These are phyloP conservation scores for Macropis europaea DNA, from an alignment of 2,888 invertebrate species.

Conservation along the genomic window DNA sequence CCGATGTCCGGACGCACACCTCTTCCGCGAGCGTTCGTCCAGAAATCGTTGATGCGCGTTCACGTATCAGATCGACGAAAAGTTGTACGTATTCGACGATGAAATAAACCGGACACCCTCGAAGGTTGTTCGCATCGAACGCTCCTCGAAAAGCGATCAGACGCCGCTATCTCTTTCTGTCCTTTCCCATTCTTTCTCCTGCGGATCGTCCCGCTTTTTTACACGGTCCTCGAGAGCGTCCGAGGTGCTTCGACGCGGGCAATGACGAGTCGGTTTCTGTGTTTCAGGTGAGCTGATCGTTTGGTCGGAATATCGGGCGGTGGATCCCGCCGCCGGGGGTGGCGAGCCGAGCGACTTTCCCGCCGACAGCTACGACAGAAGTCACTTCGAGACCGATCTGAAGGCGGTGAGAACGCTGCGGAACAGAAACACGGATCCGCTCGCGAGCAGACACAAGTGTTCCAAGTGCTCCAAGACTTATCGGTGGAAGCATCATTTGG, in stretches of 20 bases:
- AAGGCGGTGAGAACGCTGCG: slow-evolving; percentile 2
- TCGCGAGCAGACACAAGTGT: slow-evolving; percentile 57
- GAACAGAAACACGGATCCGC: slow-evolving; percentile 2
- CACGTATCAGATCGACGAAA: too few relatives aligned
- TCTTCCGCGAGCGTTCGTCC: too few relatives aligned
- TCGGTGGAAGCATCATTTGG: slow-evolving; percentile 69
- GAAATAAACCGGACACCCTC: slow-evolving; percentile 1
- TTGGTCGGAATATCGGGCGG: slow-evolving; percentile 63
- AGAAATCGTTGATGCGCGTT: too few relatives aligned
- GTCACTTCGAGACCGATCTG: background rate
- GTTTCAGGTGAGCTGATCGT: slow-evolving; percentile 66
- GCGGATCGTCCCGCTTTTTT: background rate
- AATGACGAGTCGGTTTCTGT: slow-evolving; percentile 55
- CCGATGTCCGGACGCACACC: background rate
- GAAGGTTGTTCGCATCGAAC: too few relatives aligned
- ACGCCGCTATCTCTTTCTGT: too few relatives aligned
- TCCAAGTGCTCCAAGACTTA: slow-evolving; percentile 67
- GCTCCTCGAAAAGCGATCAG: too few relatives aligned
- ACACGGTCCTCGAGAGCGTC: background rate
- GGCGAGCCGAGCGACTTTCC: slow-evolving; percentile 1
- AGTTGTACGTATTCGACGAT: too few relatives aligned
- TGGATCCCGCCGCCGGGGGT: slow-evolving; percentile 1
- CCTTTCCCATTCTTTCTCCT: background rate
- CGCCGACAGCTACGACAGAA: slow-evolving; percentile 8
- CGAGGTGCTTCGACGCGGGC: background rate